phyloP scores from a whole-genome alignment of 2,797 vertebrate species.

The Microchirus variegatus region DNA sequence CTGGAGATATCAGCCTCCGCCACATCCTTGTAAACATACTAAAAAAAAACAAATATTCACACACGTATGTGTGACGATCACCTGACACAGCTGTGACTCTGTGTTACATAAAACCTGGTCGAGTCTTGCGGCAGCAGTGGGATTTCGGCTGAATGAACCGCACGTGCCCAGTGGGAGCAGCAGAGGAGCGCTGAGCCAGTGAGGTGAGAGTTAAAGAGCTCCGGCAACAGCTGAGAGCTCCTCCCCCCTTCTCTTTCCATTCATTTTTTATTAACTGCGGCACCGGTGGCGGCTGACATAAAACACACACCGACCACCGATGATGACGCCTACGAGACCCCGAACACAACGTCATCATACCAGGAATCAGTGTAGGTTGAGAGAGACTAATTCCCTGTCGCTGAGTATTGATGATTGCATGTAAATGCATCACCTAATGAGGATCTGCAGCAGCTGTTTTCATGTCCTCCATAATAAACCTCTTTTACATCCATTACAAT shows the following conservation, averaged over 20 bases:
- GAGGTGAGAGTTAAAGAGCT: slow-evolving; percentile 70
- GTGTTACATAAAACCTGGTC: slow-evolving; percentile 69
- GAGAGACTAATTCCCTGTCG: background rate
- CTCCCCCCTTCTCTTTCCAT: slow-evolving; percentile 67
- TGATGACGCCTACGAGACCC: slow-evolving; percentile 33
- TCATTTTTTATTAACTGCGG: slow-evolving; percentile 86
- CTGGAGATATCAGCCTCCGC: slow-evolving; percentile 1
- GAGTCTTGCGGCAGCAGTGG: slow-evolving; percentile 35
- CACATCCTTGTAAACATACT: slow-evolving; percentile 1
- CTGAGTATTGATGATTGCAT: slow-evolving; percentile 7
- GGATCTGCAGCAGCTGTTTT: slow-evolving; percentile 7
- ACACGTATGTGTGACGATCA: too few relatives aligned
- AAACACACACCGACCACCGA: slow-evolving; percentile 37
- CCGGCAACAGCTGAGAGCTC: slow-evolving; percentile 67
- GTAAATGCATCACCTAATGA: background rate
- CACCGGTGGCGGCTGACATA: slow-evolving; percentile 62
- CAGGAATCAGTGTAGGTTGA: slow-evolving; percentile 3
- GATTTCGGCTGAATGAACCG: slow-evolving; percentile 58
- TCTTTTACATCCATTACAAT: background rate
- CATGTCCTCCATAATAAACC: slow-evolving; percentile 2
- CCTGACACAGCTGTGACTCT: slow-evolving; percentile 66
- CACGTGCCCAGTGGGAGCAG: slow-evolving; percentile 39
- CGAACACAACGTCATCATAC: slow-evolving; percentile 7
- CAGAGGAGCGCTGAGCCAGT: slow-evolving; percentile 48
- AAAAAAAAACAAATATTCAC: too few relatives aligned